Percentiles rank a stretch among this genome's conserved stretches.
phyloP scores from a whole-genome alignment of 2,797 vertebrate genomes.

The Rhynchotus rufescens region DNA sequence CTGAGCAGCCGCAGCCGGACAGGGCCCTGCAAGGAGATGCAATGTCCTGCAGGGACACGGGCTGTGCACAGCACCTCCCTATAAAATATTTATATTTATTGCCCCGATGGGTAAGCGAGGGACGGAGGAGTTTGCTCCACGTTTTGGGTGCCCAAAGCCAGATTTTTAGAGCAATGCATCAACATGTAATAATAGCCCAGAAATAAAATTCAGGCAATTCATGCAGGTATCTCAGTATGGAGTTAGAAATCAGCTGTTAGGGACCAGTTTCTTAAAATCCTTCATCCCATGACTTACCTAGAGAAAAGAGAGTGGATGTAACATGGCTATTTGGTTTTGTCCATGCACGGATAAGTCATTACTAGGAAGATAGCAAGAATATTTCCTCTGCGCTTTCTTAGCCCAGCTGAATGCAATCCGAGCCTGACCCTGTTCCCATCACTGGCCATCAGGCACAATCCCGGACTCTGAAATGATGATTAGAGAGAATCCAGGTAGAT shows the following conservation, averaged over 20 bases:
- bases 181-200: not conserved
- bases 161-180: not conserved
- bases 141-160: not conserved
- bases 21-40: too few species aligned
- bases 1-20: too few species aligned
- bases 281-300: not conserved
- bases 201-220: too few species aligned
- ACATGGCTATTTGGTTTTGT: not conserved
- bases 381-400: not conserved
- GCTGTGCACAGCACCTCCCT: not conserved
- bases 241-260: not conserved
- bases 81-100: rapidly evolving
- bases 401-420: not conserved
- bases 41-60: too few species aligned
- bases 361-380: not conserved
- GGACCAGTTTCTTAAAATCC: rapidly evolving
- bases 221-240: not conserved
- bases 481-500: not conserved
- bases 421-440: not conserved
- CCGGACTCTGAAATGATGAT: not conserved
- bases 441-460: not conserved
- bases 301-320: rapidly evolving
- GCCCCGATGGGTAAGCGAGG: not conserved
- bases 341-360: not conserved
- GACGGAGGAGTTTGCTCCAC: rapidly evolving